Evolutionary conservation across 2,888 invertebrate genomes (phyloP), one percentile per base, ranked within the genome.

Genomic region (Drosophila histrio): DNA sequence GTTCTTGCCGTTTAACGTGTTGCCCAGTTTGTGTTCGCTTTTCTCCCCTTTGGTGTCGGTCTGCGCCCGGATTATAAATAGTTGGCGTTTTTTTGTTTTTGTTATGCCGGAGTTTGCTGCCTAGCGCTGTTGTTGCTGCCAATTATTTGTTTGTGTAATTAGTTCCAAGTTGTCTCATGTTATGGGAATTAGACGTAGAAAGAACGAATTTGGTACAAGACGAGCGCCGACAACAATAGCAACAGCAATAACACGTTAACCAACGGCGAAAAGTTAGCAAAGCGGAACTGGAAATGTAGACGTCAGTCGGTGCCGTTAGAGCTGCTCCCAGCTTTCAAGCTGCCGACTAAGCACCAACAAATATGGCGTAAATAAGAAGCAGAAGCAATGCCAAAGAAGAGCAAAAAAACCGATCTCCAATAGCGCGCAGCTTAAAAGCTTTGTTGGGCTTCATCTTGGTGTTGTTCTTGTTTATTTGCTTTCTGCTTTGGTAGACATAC

Each of bases 221-320:
- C 38, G 50, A 59, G 11, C 26, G 19, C 17, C 66, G 70, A 64
- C 54, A 74, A 39, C 50, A 57, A 47, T 43, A 57, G 44, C 59
- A 72, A 22, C 70, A 69, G 73, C 66, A 68, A 57, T 50, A 70
- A 76, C 52, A 58, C 58, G 67, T 54, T 72, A 58, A 77, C 50
- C 71, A 87, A 89, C 86, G 89, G 81, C 75, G 66, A 87, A 77
- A 76, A 80, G 70, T 72, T 77, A 83, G 60, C 79, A 86, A 88
- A 89, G 89, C 89, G 89, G 88, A 86, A 86, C 88, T 86, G 67
- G 72, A 75, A 84, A 87, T 58, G 56, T 77, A 52, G 70, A 78
- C 71, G 70, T 62, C 72, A 62, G 67, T 60, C 64, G 62, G 68
- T 77, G 73, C 82, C 89, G 89, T 88, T 84, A 84, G 70, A 73